A percentile compares a stretch with the other conserved stretches of the same genome.
phyloP scores from a whole-genome alignment of 2,797 vertebrate genomes.

The Masticophis lateralis region DNA sequence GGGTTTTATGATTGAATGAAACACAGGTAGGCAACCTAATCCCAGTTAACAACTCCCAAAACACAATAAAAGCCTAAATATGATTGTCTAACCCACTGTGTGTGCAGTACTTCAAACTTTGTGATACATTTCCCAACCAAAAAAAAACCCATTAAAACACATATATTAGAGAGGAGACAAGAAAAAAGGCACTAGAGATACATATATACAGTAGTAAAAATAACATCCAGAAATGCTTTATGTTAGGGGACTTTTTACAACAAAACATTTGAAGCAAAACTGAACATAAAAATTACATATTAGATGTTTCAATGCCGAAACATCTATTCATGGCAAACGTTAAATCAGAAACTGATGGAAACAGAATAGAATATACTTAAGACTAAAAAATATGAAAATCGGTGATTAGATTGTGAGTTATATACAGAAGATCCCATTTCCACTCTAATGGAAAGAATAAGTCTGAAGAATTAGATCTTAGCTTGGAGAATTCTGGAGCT shows the following conservation, averaged over 20 bases:
- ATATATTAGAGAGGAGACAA: neutral
- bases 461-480: neutral
- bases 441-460: neutral
- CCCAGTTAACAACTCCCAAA: neutral
- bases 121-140: neutral
- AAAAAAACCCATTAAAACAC: neutral
- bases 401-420: neutral
- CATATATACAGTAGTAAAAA: neutral
- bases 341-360: neutral
- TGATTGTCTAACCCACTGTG: neutral
- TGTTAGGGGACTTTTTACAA: neutral
- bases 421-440: neutral
- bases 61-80: neutral
- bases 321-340: neutral
- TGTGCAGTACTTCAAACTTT: neutral
- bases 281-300: neutral
- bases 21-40: neutral
- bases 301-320: neutral
- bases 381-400: neutral
- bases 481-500: neutral
- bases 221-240: neutral
- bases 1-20: neutral
- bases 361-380: neutral
- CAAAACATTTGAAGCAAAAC: neutral
- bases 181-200: neutral